Conservation (phyloP, 2,888 invertebrate genomes). For the Metallyticus violacea region DNA sequence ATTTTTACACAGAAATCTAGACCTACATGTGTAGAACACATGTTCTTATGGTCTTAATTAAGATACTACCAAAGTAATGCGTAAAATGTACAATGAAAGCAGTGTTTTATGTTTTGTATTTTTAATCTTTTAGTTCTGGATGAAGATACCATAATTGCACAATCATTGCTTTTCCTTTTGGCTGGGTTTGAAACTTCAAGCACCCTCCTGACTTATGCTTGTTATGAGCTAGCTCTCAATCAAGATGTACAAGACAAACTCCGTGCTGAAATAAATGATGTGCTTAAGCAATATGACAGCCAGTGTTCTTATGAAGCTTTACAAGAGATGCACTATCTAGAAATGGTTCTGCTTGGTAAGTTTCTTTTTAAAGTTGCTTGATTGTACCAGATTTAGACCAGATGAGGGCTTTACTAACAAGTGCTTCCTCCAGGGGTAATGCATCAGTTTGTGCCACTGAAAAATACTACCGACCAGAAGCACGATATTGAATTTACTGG, state of each 20-base stretch:
- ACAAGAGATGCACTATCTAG: constrained; percentile 42
- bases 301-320: constrained; percentile 40
- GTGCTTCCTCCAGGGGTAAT: no score
- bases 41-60: no score
- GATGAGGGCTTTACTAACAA: no score
- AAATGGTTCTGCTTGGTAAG: constrained; percentile 41
- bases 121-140: constrained; percentile 46
- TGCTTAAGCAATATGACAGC: constrained; percentile 45
- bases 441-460: no score
- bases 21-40: no score
- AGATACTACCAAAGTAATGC: no score
- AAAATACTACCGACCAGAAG: no score
- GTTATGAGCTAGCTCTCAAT: constrained; percentile 53
- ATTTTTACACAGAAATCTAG: no score
- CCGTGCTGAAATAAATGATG: constrained; percentile 47
- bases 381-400: no score
- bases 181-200: constrained; percentile 63
- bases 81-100: no score
- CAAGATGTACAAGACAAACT: constrained; percentile 51
- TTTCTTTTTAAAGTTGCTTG: background rate
- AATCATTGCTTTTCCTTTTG: constrained; percentile 57
- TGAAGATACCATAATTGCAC: constrained; percentile 55
- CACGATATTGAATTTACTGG: no score
- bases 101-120: no score
- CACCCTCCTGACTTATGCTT: constrained; percentile 54